Conservation (phyloP, 2,113 vertebrate species). For the Poeciliopsis prolifica region DNA sequence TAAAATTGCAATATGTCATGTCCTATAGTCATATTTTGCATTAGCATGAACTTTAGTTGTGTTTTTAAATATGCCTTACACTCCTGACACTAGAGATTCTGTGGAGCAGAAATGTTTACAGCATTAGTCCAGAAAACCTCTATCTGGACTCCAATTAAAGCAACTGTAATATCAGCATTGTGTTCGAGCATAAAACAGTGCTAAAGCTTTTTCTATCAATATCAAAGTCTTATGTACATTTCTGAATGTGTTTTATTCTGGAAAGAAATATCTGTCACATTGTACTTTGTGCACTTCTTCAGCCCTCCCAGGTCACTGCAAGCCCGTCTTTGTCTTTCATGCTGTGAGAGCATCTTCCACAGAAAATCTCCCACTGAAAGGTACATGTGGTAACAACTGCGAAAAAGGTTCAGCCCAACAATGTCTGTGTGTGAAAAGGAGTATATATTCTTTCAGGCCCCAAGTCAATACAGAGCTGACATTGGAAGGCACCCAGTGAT, state of each 20-base stretch:
- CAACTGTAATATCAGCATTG: not conserved
- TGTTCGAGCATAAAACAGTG: not conserved
- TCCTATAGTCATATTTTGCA: not conserved
- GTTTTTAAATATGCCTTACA: not conserved
- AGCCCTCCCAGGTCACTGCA: not conserved
- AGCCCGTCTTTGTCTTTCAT: not conserved
- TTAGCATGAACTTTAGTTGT: not conserved
- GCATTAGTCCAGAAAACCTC: not conserved
- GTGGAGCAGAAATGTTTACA: not conserved
- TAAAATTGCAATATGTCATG: not conserved
- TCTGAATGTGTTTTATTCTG: not conserved
- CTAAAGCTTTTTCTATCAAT: not conserved
- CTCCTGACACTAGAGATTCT: not conserved
- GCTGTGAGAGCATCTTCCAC: not conserved
- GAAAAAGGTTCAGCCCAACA: not conserved
- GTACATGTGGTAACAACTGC: not conserved
- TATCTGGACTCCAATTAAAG: not conserved
- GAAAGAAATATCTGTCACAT: not conserved
- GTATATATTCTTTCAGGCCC: not conserved
- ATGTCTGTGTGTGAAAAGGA: not conserved
- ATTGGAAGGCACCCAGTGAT: not conserved
- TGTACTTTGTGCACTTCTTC: not conserved
- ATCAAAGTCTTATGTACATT: not conserved
- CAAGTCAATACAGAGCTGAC: not conserved
- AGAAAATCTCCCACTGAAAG: not conserved